Evolutionary conservation across 2,888 invertebrate species (phyloP).

Genomic region (Acrobasis repandana): DNA sequence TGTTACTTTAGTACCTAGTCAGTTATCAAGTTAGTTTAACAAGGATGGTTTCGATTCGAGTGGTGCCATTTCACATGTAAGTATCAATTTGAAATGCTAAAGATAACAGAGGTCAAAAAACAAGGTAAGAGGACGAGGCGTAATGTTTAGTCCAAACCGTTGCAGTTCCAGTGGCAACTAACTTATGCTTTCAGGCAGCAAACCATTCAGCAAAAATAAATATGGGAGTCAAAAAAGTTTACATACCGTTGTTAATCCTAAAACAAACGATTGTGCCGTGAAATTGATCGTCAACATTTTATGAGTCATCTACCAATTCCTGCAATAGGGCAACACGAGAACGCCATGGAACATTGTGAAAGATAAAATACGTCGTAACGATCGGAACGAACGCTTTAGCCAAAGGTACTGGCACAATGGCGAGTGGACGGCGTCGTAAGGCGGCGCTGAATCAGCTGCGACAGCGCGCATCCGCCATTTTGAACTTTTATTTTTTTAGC

Average conservation of each 20-base stretch:
- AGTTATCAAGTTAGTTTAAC: no score
- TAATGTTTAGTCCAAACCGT: no score
- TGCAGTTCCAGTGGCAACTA: no score
- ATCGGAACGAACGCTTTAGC: slow-evolving; percentile 35
- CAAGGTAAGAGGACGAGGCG: no score
- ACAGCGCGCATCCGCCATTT: slow-evolving; percentile 58
- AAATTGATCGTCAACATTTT: slow-evolving; percentile 23
- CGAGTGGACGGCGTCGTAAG: slow-evolving; percentile 47
- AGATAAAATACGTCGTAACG: slow-evolving; percentile 33
- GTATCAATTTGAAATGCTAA: no score
- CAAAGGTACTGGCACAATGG: slow-evolving; percentile 51
- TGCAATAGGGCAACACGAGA: slow-evolving; percentile 11
- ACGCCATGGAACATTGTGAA: slow-evolving; percentile 25
- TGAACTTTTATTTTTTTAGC: slow-evolving; percentile 62
- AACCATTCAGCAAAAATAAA: no score
- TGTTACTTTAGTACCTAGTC: not conserved
- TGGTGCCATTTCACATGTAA: no score
- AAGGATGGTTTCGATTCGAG: no score
- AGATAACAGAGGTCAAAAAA: no score
- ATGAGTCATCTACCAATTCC: slow-evolving; percentile 22
- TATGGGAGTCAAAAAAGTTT: not conserved
- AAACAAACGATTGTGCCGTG: slow-evolving; percentile 3
- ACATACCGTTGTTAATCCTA: not conserved
- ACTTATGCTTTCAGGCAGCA: no score
- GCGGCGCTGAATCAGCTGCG: slow-evolving; percentile 75